phyloP scores from a whole-genome alignment of 2,113 vertebrate genomes.

The Atlantisia rogersi region DNA sequence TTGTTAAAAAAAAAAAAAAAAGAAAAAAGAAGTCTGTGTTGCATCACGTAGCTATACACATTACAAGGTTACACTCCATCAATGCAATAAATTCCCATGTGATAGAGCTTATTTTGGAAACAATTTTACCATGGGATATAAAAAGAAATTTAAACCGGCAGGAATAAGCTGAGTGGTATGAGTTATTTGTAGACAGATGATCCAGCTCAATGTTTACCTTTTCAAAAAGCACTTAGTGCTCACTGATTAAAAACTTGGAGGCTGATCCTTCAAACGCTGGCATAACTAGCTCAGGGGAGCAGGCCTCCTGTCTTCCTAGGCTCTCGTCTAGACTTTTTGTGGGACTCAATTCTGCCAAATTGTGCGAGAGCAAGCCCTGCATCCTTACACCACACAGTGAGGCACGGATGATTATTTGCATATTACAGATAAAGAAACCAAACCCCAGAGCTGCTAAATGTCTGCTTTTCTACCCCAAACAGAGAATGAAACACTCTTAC shows the following conservation, averaged over 20 bases:
- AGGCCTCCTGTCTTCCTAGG: neutral
- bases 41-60: neutral
- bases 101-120: conserved; percentile 53
- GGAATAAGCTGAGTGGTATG: conserved; percentile 34
- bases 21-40: neutral
- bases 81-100: neutral
- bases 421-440: neutral
- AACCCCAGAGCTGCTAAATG: neutral
- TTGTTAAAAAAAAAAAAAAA: neutral
- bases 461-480: neutral
- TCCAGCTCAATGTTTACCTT: conserved; percentile 49
- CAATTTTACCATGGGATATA: conserved; percentile 34
- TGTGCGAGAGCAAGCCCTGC: neutral
- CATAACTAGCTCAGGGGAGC: neutral
- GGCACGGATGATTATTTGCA: neutral
- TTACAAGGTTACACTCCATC: conserved; percentile 42
- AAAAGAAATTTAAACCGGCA: conserved; percentile 53
- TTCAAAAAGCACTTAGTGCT: conserved; percentile 14
- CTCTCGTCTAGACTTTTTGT: neutral
- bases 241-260: conserved; percentile 22
- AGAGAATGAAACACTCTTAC: neutral
- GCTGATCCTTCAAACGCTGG: neutral
- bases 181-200: conserved; percentile 51
- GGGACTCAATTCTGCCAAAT: neutral
- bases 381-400: neutral